A percentile compares a stretch with the other conserved stretches of the same genome.
phyloP scores from a whole-genome alignment of 2,797 vertebrate species.

The Merluccius polli region DNA sequence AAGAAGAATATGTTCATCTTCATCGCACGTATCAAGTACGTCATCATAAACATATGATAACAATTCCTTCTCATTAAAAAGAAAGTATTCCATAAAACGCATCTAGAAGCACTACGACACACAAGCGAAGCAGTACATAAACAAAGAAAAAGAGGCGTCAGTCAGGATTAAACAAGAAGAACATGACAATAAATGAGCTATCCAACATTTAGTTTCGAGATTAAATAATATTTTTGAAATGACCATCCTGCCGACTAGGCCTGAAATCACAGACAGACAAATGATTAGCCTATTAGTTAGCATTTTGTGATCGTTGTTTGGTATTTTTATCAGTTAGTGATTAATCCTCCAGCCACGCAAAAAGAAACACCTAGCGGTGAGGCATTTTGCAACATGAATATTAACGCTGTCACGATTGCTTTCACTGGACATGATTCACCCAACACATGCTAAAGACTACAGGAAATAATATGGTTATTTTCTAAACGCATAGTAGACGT shows the following conservation, averaged over 20 bases:
- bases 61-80: too few species aligned
- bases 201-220: neutral
- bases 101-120: neutral
- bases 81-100: neutral
- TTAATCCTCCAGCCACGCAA: neutral
- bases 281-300: neutral
- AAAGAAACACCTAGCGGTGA: neutral
- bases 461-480: constrained; percentile 38
- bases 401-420: neutral
- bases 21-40: too few species aligned
- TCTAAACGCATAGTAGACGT: constrained; percentile 13
- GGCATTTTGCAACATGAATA: neutral
- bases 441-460: constrained; percentile 10
- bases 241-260: neutral
- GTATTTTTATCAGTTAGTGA: neutral
- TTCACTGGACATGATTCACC: constrained; percentile 22
- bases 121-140: neutral
- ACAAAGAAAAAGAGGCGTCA: too few species aligned
- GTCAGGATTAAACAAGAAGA: too few species aligned
- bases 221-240: neutral
- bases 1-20: neutral
- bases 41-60: too few species aligned
- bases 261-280: neutral
- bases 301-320: neutral
- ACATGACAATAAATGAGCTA: too few species aligned